Percentiles rank a stretch among this genome's conserved stretches.
Conservation (phyloP, 2,888 invertebrate species). For the Parnassius apollo region DNA sequence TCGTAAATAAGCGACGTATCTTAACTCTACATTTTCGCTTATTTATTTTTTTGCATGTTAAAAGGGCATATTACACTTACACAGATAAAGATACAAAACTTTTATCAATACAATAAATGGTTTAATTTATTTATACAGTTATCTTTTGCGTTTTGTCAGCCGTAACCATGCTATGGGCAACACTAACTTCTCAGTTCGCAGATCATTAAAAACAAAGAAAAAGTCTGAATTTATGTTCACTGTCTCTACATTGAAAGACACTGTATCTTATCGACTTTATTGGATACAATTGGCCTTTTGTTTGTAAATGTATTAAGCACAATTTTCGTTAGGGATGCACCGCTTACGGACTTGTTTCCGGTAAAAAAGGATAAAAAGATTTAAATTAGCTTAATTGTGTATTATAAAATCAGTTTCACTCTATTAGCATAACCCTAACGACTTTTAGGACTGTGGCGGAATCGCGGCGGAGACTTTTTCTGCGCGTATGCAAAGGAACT, state of each 20-base stretch:
- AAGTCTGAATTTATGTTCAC: conserved; percentile 58
- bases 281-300: conserved; percentile 65
- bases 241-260: conserved; percentile 54
- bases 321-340: conserved; percentile 20
- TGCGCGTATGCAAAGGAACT: conserved; percentile 61
- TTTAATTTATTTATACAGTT: conserved; percentile 11
- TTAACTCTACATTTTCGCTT: too few relatives aligned
- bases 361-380: background rate
- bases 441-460: conserved; percentile 58
- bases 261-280: conserved; percentile 63
- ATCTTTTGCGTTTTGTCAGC: conserved; percentile 26
- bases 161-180: conserved; percentile 33
- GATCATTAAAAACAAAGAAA: conserved; percentile 41
- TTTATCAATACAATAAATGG: background rate
- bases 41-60: too few relatives aligned
- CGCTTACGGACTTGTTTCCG: conserved; percentile 10
- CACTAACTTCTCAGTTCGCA: conserved; percentile 37
- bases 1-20: too few relatives aligned
- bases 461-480: conserved; percentile 54
- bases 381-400: conserved; percentile 10
- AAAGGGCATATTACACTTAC: background rate
- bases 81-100: conserved; percentile 12
- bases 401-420: background rate
- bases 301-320: conserved; percentile 59
- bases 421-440: conserved; percentile 46